Percentiles rank a stretch among this genome's conserved stretches.
Conservation (phyloP, 2,113 vertebrate genomes). For the Eudorcas thomsonii region DNA sequence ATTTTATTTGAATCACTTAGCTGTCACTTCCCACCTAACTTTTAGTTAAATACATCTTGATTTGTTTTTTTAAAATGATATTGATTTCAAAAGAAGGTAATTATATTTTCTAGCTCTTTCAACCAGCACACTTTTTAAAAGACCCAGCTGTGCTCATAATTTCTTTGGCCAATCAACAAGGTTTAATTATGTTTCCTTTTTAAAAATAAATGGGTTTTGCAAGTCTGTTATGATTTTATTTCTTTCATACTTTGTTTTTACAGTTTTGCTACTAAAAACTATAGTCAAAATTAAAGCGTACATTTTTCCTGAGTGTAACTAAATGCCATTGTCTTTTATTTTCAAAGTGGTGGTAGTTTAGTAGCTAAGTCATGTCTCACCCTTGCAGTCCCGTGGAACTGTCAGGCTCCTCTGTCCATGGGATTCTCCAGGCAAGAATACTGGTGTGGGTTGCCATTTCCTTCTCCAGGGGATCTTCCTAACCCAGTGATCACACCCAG, state of each 20-base stretch:
- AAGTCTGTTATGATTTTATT: slow-evolving; percentile 64
- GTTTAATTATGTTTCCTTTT: slow-evolving; percentile 47
- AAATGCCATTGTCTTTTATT: slow-evolving; percentile 62
- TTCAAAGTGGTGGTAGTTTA: slow-evolving; percentile 33
- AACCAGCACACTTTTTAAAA: slow-evolving; percentile 36
- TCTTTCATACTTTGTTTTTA: slow-evolving; percentile 75
- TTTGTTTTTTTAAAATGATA: slow-evolving; percentile 10
- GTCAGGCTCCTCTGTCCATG: too few species aligned
- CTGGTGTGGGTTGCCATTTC: too few species aligned
- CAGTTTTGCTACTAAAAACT: slow-evolving; percentile 59
- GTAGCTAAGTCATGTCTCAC: too few species aligned
- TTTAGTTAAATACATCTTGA: neutral
- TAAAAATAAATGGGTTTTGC: slow-evolving; percentile 52
- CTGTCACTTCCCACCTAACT: neutral
- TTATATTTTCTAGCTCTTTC: slow-evolving; percentile 71
- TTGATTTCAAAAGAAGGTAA: slow-evolving; percentile 47
- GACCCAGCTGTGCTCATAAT: slow-evolving; percentile 67
- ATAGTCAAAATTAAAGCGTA: slow-evolving; percentile 43
- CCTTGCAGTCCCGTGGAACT: too few species aligned
- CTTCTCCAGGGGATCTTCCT: too few species aligned
- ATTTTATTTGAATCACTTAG: slow-evolving; percentile 23
- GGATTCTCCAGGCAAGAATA: too few species aligned
- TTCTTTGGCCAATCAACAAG: slow-evolving; percentile 68
- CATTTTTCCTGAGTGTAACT: slow-evolving; percentile 67
- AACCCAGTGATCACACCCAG: too few species aligned